phyloP scores from a whole-genome alignment of 1,140 invertebrate genomes.

The Magallana gigas region DNA sequence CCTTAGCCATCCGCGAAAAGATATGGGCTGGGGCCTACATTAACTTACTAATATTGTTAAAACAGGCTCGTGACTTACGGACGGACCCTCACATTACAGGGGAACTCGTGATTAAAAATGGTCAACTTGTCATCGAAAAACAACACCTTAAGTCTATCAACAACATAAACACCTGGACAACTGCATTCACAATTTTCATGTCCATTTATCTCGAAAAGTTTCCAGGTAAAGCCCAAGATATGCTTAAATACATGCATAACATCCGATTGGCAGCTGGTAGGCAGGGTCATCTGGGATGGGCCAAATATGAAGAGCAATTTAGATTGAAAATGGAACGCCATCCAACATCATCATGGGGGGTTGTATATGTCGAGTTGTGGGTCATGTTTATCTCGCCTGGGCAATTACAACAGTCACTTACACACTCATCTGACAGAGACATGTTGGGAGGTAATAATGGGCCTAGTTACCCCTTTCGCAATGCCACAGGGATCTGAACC shows the following conservation, averaged over 20 bases:
- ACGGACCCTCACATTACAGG: not conserved
- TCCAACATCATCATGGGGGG: not conserved
- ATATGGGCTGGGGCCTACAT: not conserved
- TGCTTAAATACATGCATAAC: slow-evolving; percentile 44
- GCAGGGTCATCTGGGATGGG: slow-evolving; percentile 9
- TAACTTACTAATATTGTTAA: not conserved
- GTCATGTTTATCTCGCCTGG: not conserved
- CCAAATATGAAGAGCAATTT: slow-evolving; percentile 42
- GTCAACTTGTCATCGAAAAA: slow-evolving; percentile 16
- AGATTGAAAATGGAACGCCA: slow-evolving; percentile 1
- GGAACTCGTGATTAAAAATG: slow-evolving; percentile 18
- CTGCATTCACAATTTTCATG: slow-evolving; percentile 33
- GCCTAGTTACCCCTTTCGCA: slow-evolving; percentile 2
- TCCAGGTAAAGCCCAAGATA: slow-evolving; percentile 15
- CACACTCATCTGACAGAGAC: not conserved
- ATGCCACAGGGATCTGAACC: not conserved
- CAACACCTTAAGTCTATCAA: not conserved
- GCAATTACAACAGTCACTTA: not conserved
- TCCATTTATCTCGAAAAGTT: slow-evolving; percentile 38
- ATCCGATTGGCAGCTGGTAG: slow-evolving; percentile 31
- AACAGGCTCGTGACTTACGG: slow-evolving; percentile 5
- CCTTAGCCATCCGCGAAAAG: not conserved
- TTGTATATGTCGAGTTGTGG: slow-evolving; percentile 5
- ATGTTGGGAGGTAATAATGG: not conserved
- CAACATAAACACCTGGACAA: slow-evolving; percentile 38